These are phyloP conservation scores for Colistium nudipinnis DNA, from an alignment of 2,113 vertebrate genomes.

Conservation along the genomic window DNA sequence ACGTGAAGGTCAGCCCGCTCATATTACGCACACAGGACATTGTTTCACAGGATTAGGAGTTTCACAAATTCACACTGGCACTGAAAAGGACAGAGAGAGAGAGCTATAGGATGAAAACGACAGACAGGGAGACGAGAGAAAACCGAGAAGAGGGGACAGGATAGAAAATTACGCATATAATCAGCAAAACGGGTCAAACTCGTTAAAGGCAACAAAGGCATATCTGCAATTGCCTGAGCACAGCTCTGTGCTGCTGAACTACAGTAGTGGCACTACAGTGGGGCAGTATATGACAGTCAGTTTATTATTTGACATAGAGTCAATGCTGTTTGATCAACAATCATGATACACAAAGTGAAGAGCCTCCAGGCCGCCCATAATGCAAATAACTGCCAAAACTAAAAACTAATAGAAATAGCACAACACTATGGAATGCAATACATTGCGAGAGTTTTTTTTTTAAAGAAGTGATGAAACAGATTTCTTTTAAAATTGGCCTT, in stretches of 20 bases:
- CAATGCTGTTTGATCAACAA: conserved; percentile 10
- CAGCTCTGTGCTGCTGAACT: conserved; percentile 16
- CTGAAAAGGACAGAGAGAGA: neutral
- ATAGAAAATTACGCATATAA: conserved; percentile 48
- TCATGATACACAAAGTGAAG: too few relatives aligned
- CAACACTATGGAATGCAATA: too few relatives aligned
- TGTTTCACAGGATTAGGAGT: conserved; percentile 35
- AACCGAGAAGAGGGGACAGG: conserved; percentile 22
- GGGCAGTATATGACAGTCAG: neutral
- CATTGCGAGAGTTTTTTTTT: too few relatives aligned
- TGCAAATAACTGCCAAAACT: too few relatives aligned
- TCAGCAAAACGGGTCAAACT: conserved; percentile 68
- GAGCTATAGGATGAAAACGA: conserved; percentile 1
- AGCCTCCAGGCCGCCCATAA: too few relatives aligned
- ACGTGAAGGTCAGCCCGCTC: conserved; percentile 37
- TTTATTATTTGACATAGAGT: conserved; percentile 12
- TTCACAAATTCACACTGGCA: conserved; percentile 44
- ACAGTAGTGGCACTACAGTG: conserved; percentile 3
- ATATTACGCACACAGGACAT: conserved; percentile 12
- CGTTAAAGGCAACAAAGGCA: conserved; percentile 64
- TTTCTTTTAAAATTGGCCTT: too few relatives aligned
- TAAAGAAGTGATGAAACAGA: too few relatives aligned
- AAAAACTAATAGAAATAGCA: too few relatives aligned
- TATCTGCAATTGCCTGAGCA: conserved; percentile 48
- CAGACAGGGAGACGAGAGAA: conserved; percentile 8